phyloP scores from a whole-genome alignment of 2,888 invertebrate genomes.

The Drosophila mercatorum region DNA sequence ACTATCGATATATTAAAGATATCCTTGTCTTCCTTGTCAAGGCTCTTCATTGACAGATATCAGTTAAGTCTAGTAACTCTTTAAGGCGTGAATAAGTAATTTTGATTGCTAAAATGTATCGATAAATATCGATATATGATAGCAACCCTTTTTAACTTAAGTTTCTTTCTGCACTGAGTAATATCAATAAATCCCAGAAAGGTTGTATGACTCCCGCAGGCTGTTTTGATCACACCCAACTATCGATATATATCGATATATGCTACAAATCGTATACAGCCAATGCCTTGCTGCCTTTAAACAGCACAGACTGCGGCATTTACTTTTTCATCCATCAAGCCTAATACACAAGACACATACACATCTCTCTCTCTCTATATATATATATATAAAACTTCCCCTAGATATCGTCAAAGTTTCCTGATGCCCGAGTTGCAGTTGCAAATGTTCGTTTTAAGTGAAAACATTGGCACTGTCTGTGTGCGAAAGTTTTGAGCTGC shows the following conservation, averaged over 20 bases:
- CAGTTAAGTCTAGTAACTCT: not conserved
- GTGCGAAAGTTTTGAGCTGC: slow-evolving; percentile 7
- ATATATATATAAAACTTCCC: not conserved
- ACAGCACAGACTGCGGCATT: too few species aligned
- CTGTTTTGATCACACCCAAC: too few species aligned
- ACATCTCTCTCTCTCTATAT: not conserved
- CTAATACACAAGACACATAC: not conserved
- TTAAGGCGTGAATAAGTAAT: not conserved
- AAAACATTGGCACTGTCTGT: not conserved
- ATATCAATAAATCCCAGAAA: not conserved
- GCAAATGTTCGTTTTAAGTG: slow-evolving; percentile 6
- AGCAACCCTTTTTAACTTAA: too few species aligned
- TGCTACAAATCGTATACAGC: not conserved
- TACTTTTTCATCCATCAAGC: not conserved
- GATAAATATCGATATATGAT: not conserved
- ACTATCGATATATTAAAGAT: too few species aligned
- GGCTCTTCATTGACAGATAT: too few species aligned
- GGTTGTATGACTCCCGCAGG: not conserved
- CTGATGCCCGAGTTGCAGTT: not conserved
- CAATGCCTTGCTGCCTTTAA: too few species aligned
- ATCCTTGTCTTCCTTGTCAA: too few species aligned
- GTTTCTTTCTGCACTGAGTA: not conserved
- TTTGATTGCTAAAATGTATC: not conserved
- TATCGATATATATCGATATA: not conserved
- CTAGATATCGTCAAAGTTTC: not conserved